Percentiles rank a stretch among this genome's conserved stretches.
Conservation (phyloP, 1,140 invertebrate genomes). For the Eulimnadia texana region DNA sequence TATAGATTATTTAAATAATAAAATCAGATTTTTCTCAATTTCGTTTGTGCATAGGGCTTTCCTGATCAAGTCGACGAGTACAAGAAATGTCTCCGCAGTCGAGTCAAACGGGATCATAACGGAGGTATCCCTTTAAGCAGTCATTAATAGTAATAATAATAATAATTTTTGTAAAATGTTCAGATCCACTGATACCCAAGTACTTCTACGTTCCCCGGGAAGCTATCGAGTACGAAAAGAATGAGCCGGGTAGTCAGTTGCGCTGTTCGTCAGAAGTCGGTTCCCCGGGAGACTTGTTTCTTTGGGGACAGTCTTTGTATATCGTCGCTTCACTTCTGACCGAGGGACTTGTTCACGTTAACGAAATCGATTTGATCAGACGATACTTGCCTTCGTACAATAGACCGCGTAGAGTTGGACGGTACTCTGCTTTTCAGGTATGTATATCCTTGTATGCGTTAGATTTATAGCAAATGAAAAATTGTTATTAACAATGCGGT, state of each 20-base stretch:
- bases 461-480: too few relatives aligned
- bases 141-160: too few relatives aligned
- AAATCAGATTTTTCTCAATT: too few relatives aligned
- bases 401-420: constrained; percentile 68
- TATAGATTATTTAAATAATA: neutral
- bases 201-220: constrained; percentile 85
- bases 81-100: constrained; percentile 60
- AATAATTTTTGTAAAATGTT: too few relatives aligned
- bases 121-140: constrained; percentile 43
- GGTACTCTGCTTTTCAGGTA: constrained; percentile 95
- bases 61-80: constrained; percentile 88
- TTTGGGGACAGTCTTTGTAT: constrained; percentile 91
- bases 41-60: constrained; percentile 32
- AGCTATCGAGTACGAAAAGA: constrained; percentile 54
- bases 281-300: constrained; percentile 36
- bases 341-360: constrained; percentile 75
- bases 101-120: constrained; percentile 57
- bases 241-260: constrained; percentile 50
- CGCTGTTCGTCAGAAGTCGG: constrained; percentile 45
- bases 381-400: constrained; percentile 92
- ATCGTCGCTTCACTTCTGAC: constrained; percentile 83
- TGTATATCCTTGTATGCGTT: neutral
- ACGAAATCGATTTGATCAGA: constrained; percentile 88
- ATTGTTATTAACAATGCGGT: too few relatives aligned
- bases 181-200: constrained; percentile 68